Evolutionary conservation across 1,140 invertebrate genomes (phyloP).

Genomic region (Zophobas morio): DNA sequence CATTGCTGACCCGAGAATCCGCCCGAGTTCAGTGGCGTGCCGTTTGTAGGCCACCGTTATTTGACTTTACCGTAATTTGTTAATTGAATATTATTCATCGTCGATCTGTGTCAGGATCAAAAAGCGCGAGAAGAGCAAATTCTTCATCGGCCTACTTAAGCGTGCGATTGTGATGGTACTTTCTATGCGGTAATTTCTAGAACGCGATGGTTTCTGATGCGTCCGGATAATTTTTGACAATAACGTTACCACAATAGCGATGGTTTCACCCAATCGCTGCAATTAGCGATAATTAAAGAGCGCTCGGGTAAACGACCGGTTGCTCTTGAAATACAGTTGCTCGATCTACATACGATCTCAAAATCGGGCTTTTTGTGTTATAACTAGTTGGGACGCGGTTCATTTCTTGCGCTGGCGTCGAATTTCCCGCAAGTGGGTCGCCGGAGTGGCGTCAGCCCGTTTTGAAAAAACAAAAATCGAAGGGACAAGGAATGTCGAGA

Average conservation of each 20-base stretch:
- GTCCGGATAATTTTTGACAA: conserved; percentile 47
- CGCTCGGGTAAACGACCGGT: conserved; percentile 3
- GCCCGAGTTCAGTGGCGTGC: conserved; percentile 15
- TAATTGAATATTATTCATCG: conserved; percentile 29
- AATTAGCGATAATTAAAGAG: conserved; percentile 26
- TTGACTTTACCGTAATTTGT: conserved; percentile 48
- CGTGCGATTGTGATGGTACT: conserved; percentile 41
- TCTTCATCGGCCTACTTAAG: conserved; percentile 24
- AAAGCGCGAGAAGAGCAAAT: conserved; percentile 26
- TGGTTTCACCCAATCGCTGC: not conserved
- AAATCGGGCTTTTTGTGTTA: not conserved
- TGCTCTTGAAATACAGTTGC: not conserved
- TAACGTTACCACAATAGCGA: conserved; percentile 48
- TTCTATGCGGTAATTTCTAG: conserved; percentile 49
- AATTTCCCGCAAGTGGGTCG: conserved; percentile 32
- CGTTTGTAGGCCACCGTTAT: conserved; percentile 41
- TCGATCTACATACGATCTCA: not conserved
- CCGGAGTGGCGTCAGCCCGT: too few relatives aligned
- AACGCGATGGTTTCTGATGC: conserved; percentile 39
- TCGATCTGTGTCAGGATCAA: conserved; percentile 29
- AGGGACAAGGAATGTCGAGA: too few relatives aligned
- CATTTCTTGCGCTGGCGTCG: conserved; percentile 8
- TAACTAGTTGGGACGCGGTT: not conserved
- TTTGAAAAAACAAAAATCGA: not conserved
- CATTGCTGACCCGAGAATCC: conserved; percentile 17